Evolutionary conservation across 2,113 vertebrate genomes (phyloP).

Genomic region (Chrysemys picta): DNA sequence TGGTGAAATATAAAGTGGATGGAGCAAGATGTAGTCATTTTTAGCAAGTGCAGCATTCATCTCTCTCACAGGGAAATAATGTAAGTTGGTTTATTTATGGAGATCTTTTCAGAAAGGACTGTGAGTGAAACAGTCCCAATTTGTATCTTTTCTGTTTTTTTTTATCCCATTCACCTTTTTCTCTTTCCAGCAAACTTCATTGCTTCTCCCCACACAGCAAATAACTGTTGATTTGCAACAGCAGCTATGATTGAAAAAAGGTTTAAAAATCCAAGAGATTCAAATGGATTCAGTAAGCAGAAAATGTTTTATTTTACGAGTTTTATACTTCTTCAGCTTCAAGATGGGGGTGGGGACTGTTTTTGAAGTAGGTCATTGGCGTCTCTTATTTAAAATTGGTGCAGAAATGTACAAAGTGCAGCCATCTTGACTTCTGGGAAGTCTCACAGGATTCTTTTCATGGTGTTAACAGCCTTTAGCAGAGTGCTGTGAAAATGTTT

Average conservation of each 20-base stretch:
- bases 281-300: background rate
- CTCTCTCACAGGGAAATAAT: background rate
- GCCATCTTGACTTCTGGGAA: background rate
- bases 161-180: background rate
- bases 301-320: background rate
- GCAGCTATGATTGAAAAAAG: background rate
- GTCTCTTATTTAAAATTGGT: background rate
- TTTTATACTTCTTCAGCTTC: background rate
- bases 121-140: background rate
- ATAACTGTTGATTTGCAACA: background rate
- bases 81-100: background rate
- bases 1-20: slow-evolving; percentile 11
- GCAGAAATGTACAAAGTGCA: background rate
- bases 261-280: background rate
- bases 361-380: background rate
- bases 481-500: background rate
- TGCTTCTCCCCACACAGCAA: background rate
- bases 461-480: background rate
- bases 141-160: rapidly evolving
- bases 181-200: rapidly evolving
- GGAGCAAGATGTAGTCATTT: background rate
- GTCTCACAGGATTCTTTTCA: background rate
- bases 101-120: background rate
- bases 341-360: background rate
- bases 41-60: background rate